Base-by-base conservation (phyloP, 2,888 invertebrate genomes). In the Epinotia bilunana region DNA sequence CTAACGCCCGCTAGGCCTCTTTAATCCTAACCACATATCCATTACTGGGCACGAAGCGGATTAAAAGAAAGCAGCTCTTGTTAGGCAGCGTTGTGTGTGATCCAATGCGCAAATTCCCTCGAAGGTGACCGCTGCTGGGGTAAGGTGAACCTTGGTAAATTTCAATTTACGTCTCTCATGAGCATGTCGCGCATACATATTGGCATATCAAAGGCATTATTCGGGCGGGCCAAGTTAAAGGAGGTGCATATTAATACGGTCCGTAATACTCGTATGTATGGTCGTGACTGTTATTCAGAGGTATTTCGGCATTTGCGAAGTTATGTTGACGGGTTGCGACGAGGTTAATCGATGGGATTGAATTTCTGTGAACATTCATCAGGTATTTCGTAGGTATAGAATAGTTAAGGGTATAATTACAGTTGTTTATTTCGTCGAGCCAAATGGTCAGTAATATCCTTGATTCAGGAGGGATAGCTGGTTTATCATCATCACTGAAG, bases 141-240 rank as follows among this genome's bases (percentile, higher is more conserved):
- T 79, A 73, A 69, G 71, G 74, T 68, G 77, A 79, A 74, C 80
- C 80, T 82, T 78, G 81, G 83, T 82, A 83, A 87, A 87, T 88
- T 88, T 86, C 87, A 88, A 88, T 88, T 88, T 87, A 87, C 84
- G 83, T 83, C 83, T 78, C 78, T 76, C 80, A 82, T 81, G 81
- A 81, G 80, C 81, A 81, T 83, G 84, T 85, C 83, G 81, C 80
- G 88, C 86, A 85, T 87, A 86, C 87, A 86, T 88, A 88, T 88
- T 87, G 87, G 84, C 84, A 84, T 86, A 86, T 88, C 88, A 87
- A 85, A 86, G 83, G 78, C 81, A 83, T 79, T 80, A 79, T 78
- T 62, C 64, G 67, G 72, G 43, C 63, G 69, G 74, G 63, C 69
- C 63, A 74, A 74, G 74, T 74, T 63, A 74, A 62, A 74, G 74